Evolutionary conservation across 2,888 invertebrate species (phyloP), one percentile per base, ranked within the genome.

Genomic region (Ectemnius cavifrons): DNA sequence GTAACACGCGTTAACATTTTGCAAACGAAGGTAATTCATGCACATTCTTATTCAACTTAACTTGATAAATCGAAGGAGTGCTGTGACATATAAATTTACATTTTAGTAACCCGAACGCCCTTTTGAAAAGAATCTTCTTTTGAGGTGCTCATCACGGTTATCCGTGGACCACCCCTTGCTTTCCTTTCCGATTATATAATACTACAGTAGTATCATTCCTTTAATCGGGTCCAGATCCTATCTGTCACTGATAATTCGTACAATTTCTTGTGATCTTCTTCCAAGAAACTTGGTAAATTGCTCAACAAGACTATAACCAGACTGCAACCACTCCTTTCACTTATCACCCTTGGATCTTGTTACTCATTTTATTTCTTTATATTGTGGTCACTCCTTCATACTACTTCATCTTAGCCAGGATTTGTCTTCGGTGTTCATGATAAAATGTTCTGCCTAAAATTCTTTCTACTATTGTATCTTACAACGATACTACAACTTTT

Each of bases 1-100:
- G 81, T 91, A 68, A 86, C 86, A 76, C 90, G 88, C 60, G 75
- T 89, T 80, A 85, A 86, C 75, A 81, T 87, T 67, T 84, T 87
- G 23, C 89, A 87, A 79, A 84, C 86, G 63, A 88, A 88, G 89
- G 91, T 91, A 81, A 87, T 80, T 69, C 27, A 16, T 13, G 45
- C n/a, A 14, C 16, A n/a, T 28, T 20, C 45, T 16, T 16, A 6
- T 13, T 14, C 16, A 28, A 8, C 6, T 13, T 28, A 4, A 56
- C 16, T 27, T 13, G 16, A 60, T 20, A 52, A 47, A 28, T 20
- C 11, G 28, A 20, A 23, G 49, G 27, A 60, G n/a, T 63, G 59
- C 27, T 58, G 37, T 78, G 65, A 71, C 58, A 65, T 52, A 47
- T 66, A 63, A 23, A 52, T 73, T 59, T 47, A 46, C 18, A 23